A percentile compares a stretch with the other conserved stretches of the same genome.
Evolutionary conservation across 2,113 vertebrate genomes (phyloP).

Genomic region (Salvelinus alpinus): DNA sequence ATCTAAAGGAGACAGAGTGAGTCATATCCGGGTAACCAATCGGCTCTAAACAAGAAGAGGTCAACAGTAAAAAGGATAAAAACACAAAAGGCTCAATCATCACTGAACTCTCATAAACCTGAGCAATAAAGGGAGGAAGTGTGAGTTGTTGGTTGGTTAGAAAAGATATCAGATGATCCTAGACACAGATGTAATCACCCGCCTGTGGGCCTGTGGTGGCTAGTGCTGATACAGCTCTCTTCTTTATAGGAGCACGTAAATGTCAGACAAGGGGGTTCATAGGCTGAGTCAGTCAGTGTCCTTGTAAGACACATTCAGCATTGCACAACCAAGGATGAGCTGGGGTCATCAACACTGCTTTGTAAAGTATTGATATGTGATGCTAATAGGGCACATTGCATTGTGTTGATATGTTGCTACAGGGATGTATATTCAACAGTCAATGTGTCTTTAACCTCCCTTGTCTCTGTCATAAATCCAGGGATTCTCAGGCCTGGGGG

Average conservation of each 20-base stretch:
- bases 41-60: not conserved
- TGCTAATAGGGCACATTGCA: not conserved
- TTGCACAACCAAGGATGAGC: not conserved
- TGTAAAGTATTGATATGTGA: not conserved
- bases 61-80: not conserved
- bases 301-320: not conserved
- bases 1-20: slow-evolving; percentile 68
- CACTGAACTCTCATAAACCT: not conserved
- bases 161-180: not conserved
- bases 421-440: not conserved
- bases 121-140: not conserved
- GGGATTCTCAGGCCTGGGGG: slow-evolving; percentile 70
- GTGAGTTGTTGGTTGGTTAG: not conserved
- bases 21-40: slow-evolving; percentile 40
- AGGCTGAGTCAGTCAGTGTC: not conserved
- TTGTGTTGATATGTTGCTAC: not conserved
- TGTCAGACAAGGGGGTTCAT: not conserved
- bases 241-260: slow-evolving; percentile 7
- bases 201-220: not conserved
- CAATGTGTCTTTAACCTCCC: not conserved
- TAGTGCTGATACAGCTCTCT: not conserved
- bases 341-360: not conserved
- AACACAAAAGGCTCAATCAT: not conserved
- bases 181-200: not conserved
- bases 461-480: slow-evolving; percentile 39